Conservation (phyloP, 2,113 vertebrate species). For the Phaetusa simplex region DNA sequence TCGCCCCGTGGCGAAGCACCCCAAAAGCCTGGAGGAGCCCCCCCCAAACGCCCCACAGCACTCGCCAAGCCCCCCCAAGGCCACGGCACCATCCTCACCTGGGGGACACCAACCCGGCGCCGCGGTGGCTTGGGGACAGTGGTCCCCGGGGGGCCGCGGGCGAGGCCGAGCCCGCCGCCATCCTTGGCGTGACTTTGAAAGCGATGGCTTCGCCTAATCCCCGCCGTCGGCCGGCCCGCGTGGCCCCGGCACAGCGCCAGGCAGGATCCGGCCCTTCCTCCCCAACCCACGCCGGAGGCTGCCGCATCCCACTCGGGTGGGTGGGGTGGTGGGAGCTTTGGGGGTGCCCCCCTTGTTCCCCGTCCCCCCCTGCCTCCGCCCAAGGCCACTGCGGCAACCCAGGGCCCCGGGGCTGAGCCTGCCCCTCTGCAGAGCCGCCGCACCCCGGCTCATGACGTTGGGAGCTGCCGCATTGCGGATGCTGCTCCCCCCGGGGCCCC, state of each 20-base stretch:
- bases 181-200: not conserved
- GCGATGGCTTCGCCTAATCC: not conserved
- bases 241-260: not conserved
- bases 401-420: not conserved
- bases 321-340: not conserved
- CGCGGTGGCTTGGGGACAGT: not conserved
- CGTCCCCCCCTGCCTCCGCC: not conserved
- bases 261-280: not conserved
- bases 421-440: slow-evolving; percentile 34
- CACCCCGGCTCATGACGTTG: slow-evolving; percentile 22
- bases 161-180: not conserved
- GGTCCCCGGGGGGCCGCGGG: rapidly evolving
- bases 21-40: not conserved
- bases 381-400: slow-evolving; percentile 9
- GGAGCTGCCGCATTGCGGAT: slow-evolving; percentile 55
- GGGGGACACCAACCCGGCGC: not conserved
- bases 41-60: not conserved
- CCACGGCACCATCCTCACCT: not conserved
- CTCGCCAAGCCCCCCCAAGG: not conserved
- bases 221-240: not conserved
- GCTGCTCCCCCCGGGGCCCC: not conserved
- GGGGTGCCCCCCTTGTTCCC: not conserved
- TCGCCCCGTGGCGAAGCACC: rapidly evolving
- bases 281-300: not conserved
- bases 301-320: not conserved